Evolutionary conservation across 2,113 vertebrate genomes (phyloP).

Genomic region (Capreolus pygargus): DNA sequence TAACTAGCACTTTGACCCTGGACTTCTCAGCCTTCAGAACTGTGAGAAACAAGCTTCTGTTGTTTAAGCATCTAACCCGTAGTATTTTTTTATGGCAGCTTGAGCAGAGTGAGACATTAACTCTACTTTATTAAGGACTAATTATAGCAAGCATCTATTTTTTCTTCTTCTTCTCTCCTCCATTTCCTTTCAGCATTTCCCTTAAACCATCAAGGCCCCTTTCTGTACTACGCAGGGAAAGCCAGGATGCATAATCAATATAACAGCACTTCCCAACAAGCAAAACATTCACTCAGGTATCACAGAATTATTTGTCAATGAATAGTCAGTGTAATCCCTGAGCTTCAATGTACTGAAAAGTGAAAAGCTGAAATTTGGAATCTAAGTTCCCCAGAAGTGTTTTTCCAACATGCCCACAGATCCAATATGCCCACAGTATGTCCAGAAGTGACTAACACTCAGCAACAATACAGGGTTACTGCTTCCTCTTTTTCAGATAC

Average conservation of each 20-base stretch:
- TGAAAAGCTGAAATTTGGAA: background rate
- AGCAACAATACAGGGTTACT: background rate
- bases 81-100: background rate
- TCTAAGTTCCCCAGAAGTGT: background rate
- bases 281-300: background rate
- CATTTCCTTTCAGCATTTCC: background rate
- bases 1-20: background rate
- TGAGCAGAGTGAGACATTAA: background rate
- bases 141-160: background rate
- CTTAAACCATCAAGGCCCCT: background rate
- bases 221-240: background rate
- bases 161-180: background rate
- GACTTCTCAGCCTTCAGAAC: background rate
- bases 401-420: background rate
- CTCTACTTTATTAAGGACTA: constrained; percentile 2
- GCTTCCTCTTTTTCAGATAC: background rate
- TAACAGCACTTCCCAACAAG: background rate
- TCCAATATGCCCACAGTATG: background rate
- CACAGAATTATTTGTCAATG: background rate
- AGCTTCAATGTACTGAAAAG: background rate
- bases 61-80: background rate
- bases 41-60: background rate
- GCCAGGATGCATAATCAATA: background rate
- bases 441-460: background rate
- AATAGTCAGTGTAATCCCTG: background rate